Evolutionary conservation across 2,113 vertebrate genomes (phyloP).

Genomic region (Prietella phreatophila): DNA sequence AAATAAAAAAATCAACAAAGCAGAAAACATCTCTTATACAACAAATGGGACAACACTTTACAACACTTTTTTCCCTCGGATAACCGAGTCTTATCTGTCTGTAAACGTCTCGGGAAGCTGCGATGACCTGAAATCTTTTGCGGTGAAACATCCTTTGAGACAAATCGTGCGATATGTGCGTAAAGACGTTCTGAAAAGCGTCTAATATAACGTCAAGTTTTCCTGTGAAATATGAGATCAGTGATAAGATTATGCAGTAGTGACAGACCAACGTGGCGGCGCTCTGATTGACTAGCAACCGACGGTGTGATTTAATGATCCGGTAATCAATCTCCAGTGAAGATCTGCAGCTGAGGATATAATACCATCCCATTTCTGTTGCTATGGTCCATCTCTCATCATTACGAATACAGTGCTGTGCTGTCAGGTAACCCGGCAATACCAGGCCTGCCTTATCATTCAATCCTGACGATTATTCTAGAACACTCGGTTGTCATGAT

Average conservation of each 20-base stretch:
- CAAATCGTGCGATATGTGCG: neutral
- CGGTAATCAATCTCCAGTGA: constrained; percentile 49
- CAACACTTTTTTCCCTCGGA: neutral
- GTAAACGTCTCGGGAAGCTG: neutral
- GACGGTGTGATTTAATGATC: constrained; percentile 46
- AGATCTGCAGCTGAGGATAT: constrained; percentile 20
- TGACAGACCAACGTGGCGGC: constrained; percentile 34
- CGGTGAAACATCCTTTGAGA: neutral
- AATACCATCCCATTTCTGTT: constrained; percentile 14
- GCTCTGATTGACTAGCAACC: constrained; percentile 41
- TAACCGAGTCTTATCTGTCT: constrained; percentile 6
- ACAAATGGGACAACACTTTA: too few species aligned
- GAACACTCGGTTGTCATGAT: neutral
- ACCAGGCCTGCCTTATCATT: constrained; percentile 10
- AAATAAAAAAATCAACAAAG: neutral
- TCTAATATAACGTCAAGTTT: constrained; percentile 33
- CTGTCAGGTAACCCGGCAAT: neutral
- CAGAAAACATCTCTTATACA: neutral
- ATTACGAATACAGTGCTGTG: constrained; percentile 10
- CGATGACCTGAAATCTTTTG: neutral
- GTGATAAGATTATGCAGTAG: constrained; percentile 42
- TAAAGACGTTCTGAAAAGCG: constrained; percentile 1
- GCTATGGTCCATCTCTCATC: constrained; percentile 35
- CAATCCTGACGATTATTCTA: constrained; percentile 19
- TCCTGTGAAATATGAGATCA: constrained; percentile 38